Conservation (phyloP, 2,113 vertebrate species). For the Arvicanthis niloticus region DNA sequence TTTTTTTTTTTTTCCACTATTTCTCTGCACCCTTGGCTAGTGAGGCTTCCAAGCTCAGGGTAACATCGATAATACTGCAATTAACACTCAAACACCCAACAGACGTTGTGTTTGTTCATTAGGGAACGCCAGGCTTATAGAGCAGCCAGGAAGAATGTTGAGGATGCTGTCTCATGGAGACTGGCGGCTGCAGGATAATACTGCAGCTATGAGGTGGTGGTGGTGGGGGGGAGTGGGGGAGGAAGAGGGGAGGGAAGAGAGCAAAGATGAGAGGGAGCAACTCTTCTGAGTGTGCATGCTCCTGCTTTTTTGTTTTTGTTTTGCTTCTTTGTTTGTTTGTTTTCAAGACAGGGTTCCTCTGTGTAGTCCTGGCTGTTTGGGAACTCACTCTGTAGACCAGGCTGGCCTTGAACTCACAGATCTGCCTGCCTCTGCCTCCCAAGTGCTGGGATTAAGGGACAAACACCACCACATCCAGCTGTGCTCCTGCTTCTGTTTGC, state of each 20-base stretch:
- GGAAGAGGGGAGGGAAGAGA: fast-evolving
- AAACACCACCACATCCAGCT: background rate
- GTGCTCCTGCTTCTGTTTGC: background rate
- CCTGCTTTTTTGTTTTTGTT: background rate
- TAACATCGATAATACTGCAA: background rate
- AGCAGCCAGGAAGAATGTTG: background rate
- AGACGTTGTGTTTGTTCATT: background rate
- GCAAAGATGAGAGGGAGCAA: background rate
- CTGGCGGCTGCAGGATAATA: too few species aligned
- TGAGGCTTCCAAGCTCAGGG: background rate
- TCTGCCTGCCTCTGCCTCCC: background rate
- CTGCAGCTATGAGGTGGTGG: background rate
- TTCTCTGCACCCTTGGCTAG: background rate
- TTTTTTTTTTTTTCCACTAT: background rate
- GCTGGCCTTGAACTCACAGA: background rate
- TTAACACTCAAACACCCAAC: background rate
- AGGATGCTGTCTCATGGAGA: background rate
- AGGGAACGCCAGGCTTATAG: background rate
- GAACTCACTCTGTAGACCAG: background rate
- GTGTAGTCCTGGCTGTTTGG: background rate
- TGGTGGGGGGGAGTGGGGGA: background rate
- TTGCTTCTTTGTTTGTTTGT: background rate
- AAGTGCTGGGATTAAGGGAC: background rate
- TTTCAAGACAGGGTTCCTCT: background rate
- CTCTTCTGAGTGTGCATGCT: background rate